phyloP scores from a whole-genome alignment of 2,888 invertebrate genomes.

The Brachyptera putata region DNA sequence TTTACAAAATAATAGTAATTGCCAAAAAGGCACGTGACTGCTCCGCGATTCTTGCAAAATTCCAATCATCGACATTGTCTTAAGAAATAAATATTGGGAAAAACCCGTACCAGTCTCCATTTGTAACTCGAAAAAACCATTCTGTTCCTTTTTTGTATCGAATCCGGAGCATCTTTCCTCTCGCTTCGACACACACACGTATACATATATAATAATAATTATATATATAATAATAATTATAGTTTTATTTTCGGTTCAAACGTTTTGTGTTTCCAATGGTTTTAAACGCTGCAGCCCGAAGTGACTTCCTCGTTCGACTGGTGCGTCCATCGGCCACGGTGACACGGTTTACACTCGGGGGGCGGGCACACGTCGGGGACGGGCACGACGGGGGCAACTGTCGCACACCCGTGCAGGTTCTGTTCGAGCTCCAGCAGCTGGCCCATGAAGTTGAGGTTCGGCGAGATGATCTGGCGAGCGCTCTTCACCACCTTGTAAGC shows the following conservation, averaged over 20 bases:
- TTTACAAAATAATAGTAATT: slow-evolving; percentile 22
- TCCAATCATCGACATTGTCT: not conserved
- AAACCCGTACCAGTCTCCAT: slow-evolving; percentile 21
- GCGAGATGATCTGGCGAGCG: slow-evolving; percentile 85
- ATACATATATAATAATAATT: too few species aligned
- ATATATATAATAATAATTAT: too few species aligned
- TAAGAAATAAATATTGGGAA: slow-evolving; percentile 20
- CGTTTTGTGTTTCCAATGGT: too few species aligned
- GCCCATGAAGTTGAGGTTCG: slow-evolving; percentile 91
- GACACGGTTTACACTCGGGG: slow-evolving; percentile 42
- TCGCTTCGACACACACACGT: slow-evolving; percentile 1
- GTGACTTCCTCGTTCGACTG: slow-evolving; percentile 51
- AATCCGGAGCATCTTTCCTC: too few species aligned
- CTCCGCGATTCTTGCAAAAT: not conserved
- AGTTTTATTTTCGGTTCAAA: too few species aligned
- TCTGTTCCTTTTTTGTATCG: too few species aligned
- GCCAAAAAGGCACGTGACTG: slow-evolving; percentile 13
- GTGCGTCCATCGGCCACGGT: slow-evolving; percentile 51
- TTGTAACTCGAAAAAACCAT: too few species aligned
- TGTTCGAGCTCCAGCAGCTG: slow-evolving; percentile 83
- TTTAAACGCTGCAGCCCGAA: slow-evolving; percentile 52
- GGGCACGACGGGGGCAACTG: not conserved
- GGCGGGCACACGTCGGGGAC: slow-evolving; percentile 20
- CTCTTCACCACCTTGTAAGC: slow-evolving; percentile 83
- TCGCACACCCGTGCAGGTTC: slow-evolving; percentile 47